These are phyloP conservation scores for Phocoena phocoena DNA, from an alignment of 2,113 vertebrate genomes.

Conservation along the genomic window DNA sequence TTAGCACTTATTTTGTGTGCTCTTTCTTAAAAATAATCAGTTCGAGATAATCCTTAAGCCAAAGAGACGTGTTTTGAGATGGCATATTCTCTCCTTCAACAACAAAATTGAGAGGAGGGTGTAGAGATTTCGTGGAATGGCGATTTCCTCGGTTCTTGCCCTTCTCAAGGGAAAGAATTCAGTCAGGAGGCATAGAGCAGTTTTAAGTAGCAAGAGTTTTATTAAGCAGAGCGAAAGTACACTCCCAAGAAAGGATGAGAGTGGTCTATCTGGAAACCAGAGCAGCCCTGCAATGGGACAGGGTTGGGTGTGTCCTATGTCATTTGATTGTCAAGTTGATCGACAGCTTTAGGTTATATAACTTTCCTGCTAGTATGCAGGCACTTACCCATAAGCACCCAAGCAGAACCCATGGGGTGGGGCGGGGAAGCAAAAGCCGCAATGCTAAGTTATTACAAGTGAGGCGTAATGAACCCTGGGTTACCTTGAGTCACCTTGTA, in stretches of 20 bases:
- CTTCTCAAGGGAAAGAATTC: not conserved
- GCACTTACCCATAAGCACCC: not conserved
- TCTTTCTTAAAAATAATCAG: not conserved
- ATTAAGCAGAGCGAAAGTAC: not conserved
- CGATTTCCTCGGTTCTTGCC: not conserved
- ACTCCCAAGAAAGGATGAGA: not conserved
- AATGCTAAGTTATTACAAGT: not conserved
- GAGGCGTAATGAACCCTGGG: not conserved
- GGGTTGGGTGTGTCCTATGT: not conserved
- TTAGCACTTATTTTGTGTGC: not conserved
- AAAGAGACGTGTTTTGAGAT: not conserved
- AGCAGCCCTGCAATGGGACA: not conserved
- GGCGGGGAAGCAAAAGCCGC: not conserved
- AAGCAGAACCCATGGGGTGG: not conserved
- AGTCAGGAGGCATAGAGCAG: not conserved
- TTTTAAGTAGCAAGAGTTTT: not conserved
- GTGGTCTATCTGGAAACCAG: not conserved
- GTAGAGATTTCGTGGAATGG: rapidly evolving
- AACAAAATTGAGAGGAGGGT: not conserved
- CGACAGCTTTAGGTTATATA: not conserved
- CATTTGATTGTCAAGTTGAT: not conserved
- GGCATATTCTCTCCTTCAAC: not conserved
- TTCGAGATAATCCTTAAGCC: not conserved
- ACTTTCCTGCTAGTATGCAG: not conserved
- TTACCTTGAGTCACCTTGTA: not conserved